Evolutionary conservation across 2,797 vertebrate species (phyloP).

Genomic region (Falco cherrug): DNA sequence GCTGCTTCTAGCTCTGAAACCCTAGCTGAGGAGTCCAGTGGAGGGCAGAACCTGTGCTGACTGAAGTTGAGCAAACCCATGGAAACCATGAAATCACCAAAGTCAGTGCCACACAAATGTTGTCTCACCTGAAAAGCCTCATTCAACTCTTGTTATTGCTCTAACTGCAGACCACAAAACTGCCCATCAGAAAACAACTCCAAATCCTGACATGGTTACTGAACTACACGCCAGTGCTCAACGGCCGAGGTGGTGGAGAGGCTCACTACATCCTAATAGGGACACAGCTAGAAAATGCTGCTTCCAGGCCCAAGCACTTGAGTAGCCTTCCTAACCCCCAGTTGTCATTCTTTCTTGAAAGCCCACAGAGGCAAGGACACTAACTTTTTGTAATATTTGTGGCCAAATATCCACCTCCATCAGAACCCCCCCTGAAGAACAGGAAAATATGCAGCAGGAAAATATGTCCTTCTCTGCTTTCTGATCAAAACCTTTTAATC

Average conservation of each 20-base stretch:
- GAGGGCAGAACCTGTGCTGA: neutral
- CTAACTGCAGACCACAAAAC: neutral
- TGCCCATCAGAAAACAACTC: neutral
- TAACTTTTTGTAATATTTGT: neutral
- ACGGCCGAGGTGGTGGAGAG: neutral
- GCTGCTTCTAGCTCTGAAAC: neutral
- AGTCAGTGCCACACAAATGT: neutral
- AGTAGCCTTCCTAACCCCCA: neutral
- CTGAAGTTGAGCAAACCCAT: neutral
- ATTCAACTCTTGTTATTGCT: neutral
- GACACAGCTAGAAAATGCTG: neutral
- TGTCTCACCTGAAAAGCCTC: neutral
- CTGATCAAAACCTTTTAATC: neutral
- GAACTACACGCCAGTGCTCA: neutral
- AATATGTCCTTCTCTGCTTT: neutral
- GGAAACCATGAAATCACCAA: neutral
- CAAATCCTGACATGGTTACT: neutral
- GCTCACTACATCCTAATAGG: neutral
- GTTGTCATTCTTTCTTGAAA: neutral
- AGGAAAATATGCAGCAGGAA: neutral
- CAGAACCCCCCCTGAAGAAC: accelerated
- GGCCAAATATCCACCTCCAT: neutral
- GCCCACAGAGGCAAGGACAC: neutral
- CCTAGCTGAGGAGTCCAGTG: neutral
- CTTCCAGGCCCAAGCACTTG: neutral